phyloP scores from a whole-genome alignment of 2,113 vertebrate genomes.

The Orthonyx spaldingii region DNA sequence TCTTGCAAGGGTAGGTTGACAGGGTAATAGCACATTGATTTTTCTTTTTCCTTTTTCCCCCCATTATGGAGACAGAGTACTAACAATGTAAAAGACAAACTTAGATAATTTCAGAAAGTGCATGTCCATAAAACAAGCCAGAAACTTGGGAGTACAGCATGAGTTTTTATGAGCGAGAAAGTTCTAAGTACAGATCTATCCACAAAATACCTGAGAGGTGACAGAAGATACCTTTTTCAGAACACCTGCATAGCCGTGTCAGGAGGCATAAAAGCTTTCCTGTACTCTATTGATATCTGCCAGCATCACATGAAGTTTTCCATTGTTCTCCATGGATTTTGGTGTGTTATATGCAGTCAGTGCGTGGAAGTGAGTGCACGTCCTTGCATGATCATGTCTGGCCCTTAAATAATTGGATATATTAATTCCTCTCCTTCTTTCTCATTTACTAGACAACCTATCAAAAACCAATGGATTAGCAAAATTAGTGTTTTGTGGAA shows the following conservation, averaged over 20 bases:
- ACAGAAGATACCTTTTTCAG: not conserved
- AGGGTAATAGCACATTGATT: conserved; percentile 54
- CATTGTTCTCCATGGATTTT: not conserved
- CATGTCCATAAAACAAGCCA: not conserved
- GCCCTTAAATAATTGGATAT: not conserved
- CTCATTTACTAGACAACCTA: not conserved
- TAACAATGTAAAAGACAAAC: conserved; percentile 13
- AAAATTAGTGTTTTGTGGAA: not conserved
- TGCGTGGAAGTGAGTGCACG: not conserved
- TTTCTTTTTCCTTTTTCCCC: not conserved
- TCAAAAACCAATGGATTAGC: not conserved
- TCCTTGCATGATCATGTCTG: not conserved
- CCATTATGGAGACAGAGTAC: conserved; percentile 22
- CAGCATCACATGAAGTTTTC: not conserved
- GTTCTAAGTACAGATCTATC: not conserved
- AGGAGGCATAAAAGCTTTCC: not conserved
- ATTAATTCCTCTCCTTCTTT: not conserved
- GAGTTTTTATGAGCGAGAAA: not conserved
- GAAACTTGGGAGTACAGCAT: not conserved
- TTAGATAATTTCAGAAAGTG: conserved; percentile 10
- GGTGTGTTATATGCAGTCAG: not conserved
- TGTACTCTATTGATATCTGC: not conserved
- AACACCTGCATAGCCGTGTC: not conserved
- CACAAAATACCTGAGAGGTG: not conserved
- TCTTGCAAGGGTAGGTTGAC: conserved; percentile 24